Conservation (phyloP, 2,797 vertebrate species). For the Cossypha heuglini region DNA sequence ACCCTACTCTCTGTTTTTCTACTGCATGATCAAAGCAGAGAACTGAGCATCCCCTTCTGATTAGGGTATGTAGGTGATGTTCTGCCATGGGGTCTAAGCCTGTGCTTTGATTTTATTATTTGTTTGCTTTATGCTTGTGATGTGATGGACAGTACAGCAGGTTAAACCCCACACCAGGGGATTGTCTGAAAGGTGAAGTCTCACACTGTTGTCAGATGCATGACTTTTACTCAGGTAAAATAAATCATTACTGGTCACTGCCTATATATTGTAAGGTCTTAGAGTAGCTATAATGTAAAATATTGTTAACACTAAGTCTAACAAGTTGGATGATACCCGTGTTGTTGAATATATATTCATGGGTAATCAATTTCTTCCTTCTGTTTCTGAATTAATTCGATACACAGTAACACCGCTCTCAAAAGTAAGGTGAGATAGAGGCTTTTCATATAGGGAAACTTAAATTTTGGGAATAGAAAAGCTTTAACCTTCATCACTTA, state of each 20-base stretch:
- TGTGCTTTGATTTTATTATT: neutral
- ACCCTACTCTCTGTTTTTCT: rapidly evolving
- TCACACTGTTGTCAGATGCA: neutral
- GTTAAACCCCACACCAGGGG: neutral
- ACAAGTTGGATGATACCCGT: rapidly evolving
- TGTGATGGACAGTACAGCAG: neutral
- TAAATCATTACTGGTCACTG: rapidly evolving
- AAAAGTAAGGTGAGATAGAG: neutral
- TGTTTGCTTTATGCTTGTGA: neutral
- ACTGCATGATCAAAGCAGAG: neutral
- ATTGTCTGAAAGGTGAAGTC: neutral
- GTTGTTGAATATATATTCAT: rapidly evolving
- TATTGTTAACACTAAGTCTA: neutral
- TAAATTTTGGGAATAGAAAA: neutral
- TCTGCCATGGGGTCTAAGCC: neutral
- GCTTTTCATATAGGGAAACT: neutral
- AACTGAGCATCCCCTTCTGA: neutral
- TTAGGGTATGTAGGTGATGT: neutral
- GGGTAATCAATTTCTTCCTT: neutral
- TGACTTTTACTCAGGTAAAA: neutral
- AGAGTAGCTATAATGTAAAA: neutral
- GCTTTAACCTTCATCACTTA: neutral
- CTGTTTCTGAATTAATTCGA: neutral
- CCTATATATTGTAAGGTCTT: neutral
- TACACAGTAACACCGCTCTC: neutral